Base-by-base conservation (phyloP, 2,888 invertebrate genomes). In the Apamea monoglypha region DNA sequence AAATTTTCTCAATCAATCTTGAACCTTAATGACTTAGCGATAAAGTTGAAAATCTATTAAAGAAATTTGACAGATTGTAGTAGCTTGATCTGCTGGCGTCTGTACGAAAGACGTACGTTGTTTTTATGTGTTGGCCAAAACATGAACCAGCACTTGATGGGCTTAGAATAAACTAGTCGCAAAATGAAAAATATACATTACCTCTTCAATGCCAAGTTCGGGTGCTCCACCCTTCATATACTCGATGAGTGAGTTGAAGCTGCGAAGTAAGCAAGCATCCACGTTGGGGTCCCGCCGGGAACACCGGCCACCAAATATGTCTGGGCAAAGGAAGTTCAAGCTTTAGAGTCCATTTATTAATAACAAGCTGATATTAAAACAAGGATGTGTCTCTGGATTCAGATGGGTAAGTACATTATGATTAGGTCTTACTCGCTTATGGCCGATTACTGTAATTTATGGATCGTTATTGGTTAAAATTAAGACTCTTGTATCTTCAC, bases 231-330 rank as follows among this genome's bases (percentile, higher is more conserved):
- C 96, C 81, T 98, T 97, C 91, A 98, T 97, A 90, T 98, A 97
- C 77, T 98, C 97, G 14, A 98, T 97, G 78, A 98, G 97, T 76
- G 97, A 97, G 93, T 98, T 98, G 87, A 98, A 98, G 81, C 98
- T 98, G 86, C 97, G 97, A 74, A 97, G 97, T 64, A 98, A 95
- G 90, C 98, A 98, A 29, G 97, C 96, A 91, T 98, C 98, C 18
- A 98, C 97, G 75, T 98, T 96, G 4, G 98, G 97, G 91, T 98
- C 98, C 82, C 96, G 95, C 87, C 97, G 97, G n/a, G 98, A 97
- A 91, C 98, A 98, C 86, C 98, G 97, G 56, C 98, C 98, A 64
- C 98, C 96, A 92, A 98, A 98, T 92, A 98, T 97, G 70, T 97
- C 98, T 98, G 95, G 14, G 92, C 21, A 78, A 69, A 53, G 14